Evolutionary conservation across 2,797 vertebrate genomes (phyloP), one percentile per base, ranked within the genome.

Genomic region (Pachyuromys duprasi): DNA sequence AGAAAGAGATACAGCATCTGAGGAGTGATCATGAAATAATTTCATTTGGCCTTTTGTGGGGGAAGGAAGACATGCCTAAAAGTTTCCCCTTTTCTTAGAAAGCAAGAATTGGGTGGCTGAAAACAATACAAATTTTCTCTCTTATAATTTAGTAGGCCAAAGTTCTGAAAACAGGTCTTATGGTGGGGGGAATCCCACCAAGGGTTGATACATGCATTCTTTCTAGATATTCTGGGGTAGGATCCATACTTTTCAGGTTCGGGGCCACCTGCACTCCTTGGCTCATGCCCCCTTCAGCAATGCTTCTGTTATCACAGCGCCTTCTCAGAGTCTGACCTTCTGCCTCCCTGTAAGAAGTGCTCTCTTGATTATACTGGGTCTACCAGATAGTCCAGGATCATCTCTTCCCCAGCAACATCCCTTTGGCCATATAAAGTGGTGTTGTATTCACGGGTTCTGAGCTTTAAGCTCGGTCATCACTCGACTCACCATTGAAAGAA

Each of bases 301-400:
- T 75, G 86, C 63, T 86, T 96, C 69, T 74, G 2, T 24, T 17
- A 4, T 79, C 53, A 80, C 42, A 28, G 31, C 60, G 62, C 45
- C 72, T 89, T 76, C 55, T 63, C 60, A 17, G 42, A 75, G 22
- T 24, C 83, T 39, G 53, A 94, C 70, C 31, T 39, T 81, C 63
- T 81, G n/a, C 53, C 83, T 93, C 55, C 39, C 33, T 75, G 17
- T 84, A 69, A 13, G n/a, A 31, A 62, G 39, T 62, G 89, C 63
- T 11, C 12, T 89, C 11, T 2, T 75, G 74, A 60, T 91, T 87
- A 33, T 4, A 14, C 15, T 57, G 55, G 24, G 26, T 7, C 65
- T 65, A 60, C 15, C 62, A 89, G 82, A 62, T 90, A 94, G 81
- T 82, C 75, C 45, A 55, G 60, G 72, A 31, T 91, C 63, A 81